Conservation (phyloP, 2,888 invertebrate species). For the Drosophila algonquin region DNA sequence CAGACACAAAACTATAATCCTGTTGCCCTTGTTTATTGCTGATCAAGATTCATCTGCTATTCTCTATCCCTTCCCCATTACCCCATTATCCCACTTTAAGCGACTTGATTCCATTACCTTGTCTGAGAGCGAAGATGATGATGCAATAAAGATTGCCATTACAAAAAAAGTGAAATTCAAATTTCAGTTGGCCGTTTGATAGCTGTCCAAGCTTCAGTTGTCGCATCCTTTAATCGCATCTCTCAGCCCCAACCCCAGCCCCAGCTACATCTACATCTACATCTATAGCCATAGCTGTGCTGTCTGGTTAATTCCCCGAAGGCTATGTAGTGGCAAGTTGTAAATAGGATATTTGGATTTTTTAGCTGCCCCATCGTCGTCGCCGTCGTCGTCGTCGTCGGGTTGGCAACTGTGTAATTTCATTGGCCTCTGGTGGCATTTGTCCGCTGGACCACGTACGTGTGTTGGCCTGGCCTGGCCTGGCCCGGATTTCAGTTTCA, state of each 20-base stretch:
- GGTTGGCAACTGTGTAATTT: conserved; percentile 64
- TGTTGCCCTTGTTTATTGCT: no score
- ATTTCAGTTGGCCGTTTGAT: conserved; percentile 67
- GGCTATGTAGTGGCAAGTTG: conserved; percentile 57
- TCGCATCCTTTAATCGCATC: conserved; percentile 29
- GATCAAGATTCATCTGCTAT: no score
- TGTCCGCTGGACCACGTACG: conserved; percentile 59
- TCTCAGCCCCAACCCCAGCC: background rate
- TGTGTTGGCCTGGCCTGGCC: conserved; percentile 38
- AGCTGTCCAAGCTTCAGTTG: conserved; percentile 38
- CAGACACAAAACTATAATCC: no score
- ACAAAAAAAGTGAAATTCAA: conserved; percentile 50
- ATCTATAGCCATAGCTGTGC: background rate
- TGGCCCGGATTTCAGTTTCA: conserved; percentile 40
- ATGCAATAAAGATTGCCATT: conserved; percentile 38
- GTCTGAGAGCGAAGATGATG: conserved; percentile 3
- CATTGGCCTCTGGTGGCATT: conserved; percentile 75
- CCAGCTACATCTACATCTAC: background rate
- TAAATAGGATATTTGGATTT: conserved; percentile 78
- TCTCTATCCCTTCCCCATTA: background rate
- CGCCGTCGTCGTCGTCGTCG: conserved; percentile 23
- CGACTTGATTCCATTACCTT: conserved; percentile 51
- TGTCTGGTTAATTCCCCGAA: conserved; percentile 24
- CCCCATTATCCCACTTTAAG: conserved; percentile 1
- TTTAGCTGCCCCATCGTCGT: conserved; percentile 53